A percentile compares a stretch with the other conserved stretches of the same genome.
Evolutionary conservation across 2,888 invertebrate species (phyloP).

Genomic region (Drosophila longiperda): DNA sequence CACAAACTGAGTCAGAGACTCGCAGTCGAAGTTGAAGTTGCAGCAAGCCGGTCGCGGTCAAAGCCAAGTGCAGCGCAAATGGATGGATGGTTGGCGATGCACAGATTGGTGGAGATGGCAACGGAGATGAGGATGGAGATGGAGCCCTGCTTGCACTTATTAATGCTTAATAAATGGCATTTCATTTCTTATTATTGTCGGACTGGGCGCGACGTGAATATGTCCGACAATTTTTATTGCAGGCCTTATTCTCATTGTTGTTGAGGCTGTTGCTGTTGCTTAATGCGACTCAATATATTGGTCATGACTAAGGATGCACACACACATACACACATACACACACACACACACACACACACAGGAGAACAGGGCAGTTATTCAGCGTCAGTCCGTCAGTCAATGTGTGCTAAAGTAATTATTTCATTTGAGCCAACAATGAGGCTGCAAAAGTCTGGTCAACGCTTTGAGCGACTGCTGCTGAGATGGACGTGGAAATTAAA

Average conservation of each 20-base stretch:
- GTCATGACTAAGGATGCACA: constrained; percentile 76
- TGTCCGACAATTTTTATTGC: constrained; percentile 76
- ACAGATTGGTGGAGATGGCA: not conserved
- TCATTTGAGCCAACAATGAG: constrained; percentile 82
- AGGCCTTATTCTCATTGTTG: constrained; percentile 50
- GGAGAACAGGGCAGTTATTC: constrained; percentile 23
- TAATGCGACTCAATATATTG: constrained; percentile 81
- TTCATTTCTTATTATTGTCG: constrained; percentile 84
- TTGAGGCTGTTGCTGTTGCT: constrained; percentile 50
- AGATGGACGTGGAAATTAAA: constrained; percentile 83
- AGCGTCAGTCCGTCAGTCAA: constrained; percentile 57
- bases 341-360: constrained; percentile 26
- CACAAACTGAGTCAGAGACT: constrained; percentile 46
- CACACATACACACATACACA: constrained; percentile 28
- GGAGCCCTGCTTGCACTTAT: constrained; percentile 82
- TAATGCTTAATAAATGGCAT: constrained; percentile 85
- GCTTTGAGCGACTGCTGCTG: constrained; percentile 61
- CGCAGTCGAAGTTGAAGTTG: constrained; percentile 23
- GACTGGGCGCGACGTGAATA: constrained; percentile 74
- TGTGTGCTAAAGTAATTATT: constrained; percentile 82
- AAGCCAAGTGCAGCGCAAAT: constrained; percentile 66
- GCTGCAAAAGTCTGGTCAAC: constrained; percentile 75
- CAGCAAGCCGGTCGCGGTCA: constrained; percentile 26
- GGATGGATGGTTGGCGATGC: constrained; percentile 43
- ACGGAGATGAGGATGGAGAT: constrained; percentile 38